Evolutionary conservation across 2,888 invertebrate genomes (phyloP), one percentile per base, ranked within the genome.

Genomic region (Abrostola tripartita): DNA sequence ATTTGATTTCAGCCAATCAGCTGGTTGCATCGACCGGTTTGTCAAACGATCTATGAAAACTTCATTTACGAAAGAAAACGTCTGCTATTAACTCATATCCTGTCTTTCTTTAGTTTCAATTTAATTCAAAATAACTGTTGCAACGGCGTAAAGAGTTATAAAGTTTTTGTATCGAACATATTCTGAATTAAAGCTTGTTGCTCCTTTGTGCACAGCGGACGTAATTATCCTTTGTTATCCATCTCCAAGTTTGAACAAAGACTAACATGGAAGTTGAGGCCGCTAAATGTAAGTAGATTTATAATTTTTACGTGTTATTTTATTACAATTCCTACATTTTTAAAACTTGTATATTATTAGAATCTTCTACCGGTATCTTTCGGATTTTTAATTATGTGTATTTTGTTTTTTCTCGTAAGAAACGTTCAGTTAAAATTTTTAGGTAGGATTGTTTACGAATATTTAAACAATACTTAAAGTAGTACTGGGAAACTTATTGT

Each of bases 1-100:
- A 81, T 94, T 92, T 83, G 79, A 93, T 78, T 89, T 89, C 47
- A 75, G 69, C 94, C 93, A 94, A 93, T 93, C 85, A 79, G 61
- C 55, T 11, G 24, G 61, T 65, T 59, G 87, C 85, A 82, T 90
- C 87, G 76, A 68, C 61, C 82, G 71, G 83, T 85, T 84, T 88
- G 89, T 86, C 89, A 89, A 88, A 82, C 72, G 71, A 74, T 76
- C 24, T 49, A n/a, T 6, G 14, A 65, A 76, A 76, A 80, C 78
- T 82, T 86, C 85, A 85, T 74, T 80, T 74, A 78, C 36, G 69
- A 79, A 82, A 71, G 77, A 81, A 85, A 85, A 82, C 79, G 78
- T 83, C 81, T 79, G 54, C 78, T 63, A 71, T 78, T 80, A 82
- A 76, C 80, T 87, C 83, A 85, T 76, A 85, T 88, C 85, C 86